phyloP scores from a whole-genome alignment of 1,140 invertebrate species.

The Philaenus spumarius region DNA sequence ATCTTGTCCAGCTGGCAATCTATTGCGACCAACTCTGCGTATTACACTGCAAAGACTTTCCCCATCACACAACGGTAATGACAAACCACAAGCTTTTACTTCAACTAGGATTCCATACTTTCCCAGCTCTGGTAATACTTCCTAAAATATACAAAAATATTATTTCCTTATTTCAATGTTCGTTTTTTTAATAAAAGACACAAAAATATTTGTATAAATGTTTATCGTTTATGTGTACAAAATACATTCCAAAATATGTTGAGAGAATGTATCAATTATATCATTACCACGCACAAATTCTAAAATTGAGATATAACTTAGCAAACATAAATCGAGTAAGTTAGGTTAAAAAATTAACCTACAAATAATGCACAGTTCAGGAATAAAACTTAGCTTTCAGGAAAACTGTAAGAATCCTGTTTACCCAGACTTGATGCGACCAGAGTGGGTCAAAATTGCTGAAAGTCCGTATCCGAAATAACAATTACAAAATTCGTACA shows the following conservation, averaged over 20 bases:
- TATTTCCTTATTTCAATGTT: background rate
- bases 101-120: slow-evolving; percentile 41
- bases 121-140: slow-evolving; percentile 35
- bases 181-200: background rate
- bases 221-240: background rate
- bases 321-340: too few relatives aligned
- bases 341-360: too few relatives aligned
- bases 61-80: slow-evolving; percentile 35
- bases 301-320: too few relatives aligned
- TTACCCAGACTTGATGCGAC: too few relatives aligned
- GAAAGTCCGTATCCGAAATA: too few relatives aligned
- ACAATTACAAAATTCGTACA: too few relatives aligned
- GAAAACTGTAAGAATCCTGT: too few relatives aligned
- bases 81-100: slow-evolving; percentile 44
- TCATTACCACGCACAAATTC: too few relatives aligned
- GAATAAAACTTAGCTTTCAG: too few relatives aligned
- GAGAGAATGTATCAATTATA: background rate
- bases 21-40: slow-evolving; percentile 28
- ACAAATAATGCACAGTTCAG: too few relatives aligned
- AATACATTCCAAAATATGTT: background rate
- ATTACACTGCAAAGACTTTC: slow-evolving; percentile 34
- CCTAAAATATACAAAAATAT: slow-evolving; percentile 30
- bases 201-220: background rate
- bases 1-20: slow-evolving; percentile 40
- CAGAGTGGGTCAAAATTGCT: too few relatives aligned